Percentiles rank a stretch among this genome's conserved stretches.
These are phyloP conservation scores for Chloroceryle inda DNA, from an alignment of 2,797 vertebrate species.

Conservation along the genomic window DNA sequence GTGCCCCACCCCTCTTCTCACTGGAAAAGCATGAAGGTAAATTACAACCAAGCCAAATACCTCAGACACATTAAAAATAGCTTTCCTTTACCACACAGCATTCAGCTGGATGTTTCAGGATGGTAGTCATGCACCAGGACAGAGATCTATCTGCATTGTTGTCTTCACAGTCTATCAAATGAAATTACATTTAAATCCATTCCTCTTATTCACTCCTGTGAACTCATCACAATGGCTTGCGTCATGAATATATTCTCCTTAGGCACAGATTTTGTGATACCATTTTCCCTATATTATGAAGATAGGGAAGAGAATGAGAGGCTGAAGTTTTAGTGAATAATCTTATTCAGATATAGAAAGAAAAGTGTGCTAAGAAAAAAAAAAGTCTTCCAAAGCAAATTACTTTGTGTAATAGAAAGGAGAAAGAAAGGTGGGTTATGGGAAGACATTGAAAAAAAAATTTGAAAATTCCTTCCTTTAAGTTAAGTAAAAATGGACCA, in stretches of 20 bases:
- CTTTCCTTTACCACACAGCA: not conserved
- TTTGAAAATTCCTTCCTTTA: not conserved
- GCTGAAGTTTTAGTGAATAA: not conserved
- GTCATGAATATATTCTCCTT: not conserved
- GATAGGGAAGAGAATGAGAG: not conserved
- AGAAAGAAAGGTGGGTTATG: not conserved
- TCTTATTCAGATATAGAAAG: not conserved
- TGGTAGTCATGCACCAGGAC: not conserved
- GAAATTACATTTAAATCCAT: not conserved
- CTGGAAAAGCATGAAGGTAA: not conserved
- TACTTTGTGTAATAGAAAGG: not conserved
- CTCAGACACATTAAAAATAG: not conserved
- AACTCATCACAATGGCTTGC: not conserved
- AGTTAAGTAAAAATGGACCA: not conserved
- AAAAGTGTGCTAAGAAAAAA: not conserved
- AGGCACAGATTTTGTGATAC: not conserved
- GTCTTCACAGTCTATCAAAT: not conserved
- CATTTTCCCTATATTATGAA: not conserved
- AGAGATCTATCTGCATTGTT: not conserved
- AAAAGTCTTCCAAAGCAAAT: not conserved
- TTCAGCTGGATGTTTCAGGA: not conserved
- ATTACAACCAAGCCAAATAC: not conserved
- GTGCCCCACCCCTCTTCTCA: not conserved
- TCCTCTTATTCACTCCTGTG: not conserved
- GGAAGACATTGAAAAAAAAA: too few species aligned